A percentile compares a stretch with the other conserved stretches of the same genome.
phyloP scores from a whole-genome alignment of 2,888 invertebrate species.

The Oligia latruncula region DNA sequence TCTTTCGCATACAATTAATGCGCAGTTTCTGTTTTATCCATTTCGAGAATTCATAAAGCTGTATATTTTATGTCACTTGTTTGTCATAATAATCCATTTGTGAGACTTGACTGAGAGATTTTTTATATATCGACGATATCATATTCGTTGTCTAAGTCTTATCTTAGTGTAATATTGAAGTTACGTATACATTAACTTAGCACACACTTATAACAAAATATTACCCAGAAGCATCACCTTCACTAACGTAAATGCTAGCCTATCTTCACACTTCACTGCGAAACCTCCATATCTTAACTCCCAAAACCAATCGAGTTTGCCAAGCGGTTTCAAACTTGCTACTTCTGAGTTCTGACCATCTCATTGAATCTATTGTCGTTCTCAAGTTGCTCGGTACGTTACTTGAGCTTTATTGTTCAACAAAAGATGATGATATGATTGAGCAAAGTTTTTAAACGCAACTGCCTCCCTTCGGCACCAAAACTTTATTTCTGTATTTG shows the following conservation, averaged over 20 bases:
- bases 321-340: conserved; percentile 29
- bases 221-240: conserved; percentile 6
- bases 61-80: background rate
- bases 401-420: conserved; percentile 8
- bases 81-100: conserved; percentile 1
- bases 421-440: conserved; percentile 7
- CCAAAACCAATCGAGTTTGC: conserved; percentile 23
- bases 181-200: background rate
- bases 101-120: background rate
- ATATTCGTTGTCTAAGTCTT: background rate
- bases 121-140: background rate
- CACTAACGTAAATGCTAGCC: conserved; percentile 15
- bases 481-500: conserved; percentile 2
- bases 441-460: background rate
- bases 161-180: conserved; percentile 6
- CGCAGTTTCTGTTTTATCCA: background rate
- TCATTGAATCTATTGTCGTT: conserved; percentile 37
- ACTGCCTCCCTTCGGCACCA: background rate
- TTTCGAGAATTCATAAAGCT: background rate
- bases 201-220: conserved; percentile 3
- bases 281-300: conserved; percentile 29
- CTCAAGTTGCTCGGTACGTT: conserved; percentile 28
- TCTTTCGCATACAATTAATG: conserved; percentile 11
- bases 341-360: conserved; percentile 21
- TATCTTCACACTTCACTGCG: conserved; percentile 38